Evolutionary conservation across 2,113 vertebrate genomes (phyloP), one percentile per base, ranked within the genome.

Genomic region (Erinaceus europaeus): DNA sequence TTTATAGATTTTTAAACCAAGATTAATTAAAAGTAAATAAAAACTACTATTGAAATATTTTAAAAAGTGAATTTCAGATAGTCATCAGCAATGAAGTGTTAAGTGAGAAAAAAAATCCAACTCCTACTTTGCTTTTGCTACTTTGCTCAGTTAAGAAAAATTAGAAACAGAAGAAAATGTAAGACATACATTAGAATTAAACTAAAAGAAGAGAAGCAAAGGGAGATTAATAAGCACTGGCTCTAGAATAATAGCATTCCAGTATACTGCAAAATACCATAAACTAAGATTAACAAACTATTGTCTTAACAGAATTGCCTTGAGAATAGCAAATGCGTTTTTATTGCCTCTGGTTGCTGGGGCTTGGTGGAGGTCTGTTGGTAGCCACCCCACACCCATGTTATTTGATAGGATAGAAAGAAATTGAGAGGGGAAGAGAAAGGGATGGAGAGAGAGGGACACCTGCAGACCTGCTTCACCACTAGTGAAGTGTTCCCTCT

Each of bases 231-330:
- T 62, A 80, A 76, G 65, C 29, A 87, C 14, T 82, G 81, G 34
- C 64, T 34, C 40, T 75, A 46, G 52, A 85, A 92, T 80, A 95
- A 90, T 77, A 38, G 88, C 55, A 92, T 91, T 87, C 42, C 53
- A 82, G 69, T 36, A 89, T 67, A 90, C 69, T 69, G 21, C 71
- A 18, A 84, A 92, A 93, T 68, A 89, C 38, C 25, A n/a, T 87
- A 83, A 42, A 59, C 69, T 89, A 90, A 89, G 34, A 81, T 74
- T 89, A 92, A 79, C 48, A 88, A 92, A 92, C n/a, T 84, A 75
- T 48, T 87, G 29, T 91, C 85, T 91, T 89, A 64, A 78, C 53
- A 93, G 74, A 88, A 91, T 53, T 89, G 25, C 87, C n/a, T n/a
- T n/a, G n/a, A n/a, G n/a, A n/a, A n/a, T n/a, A n/a, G n/a, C n/a